Evolutionary conservation across 2,888 invertebrate genomes (phyloP), one percentile per base, ranked within the genome.

Genomic region (Apomyelois bistriatella): DNA sequence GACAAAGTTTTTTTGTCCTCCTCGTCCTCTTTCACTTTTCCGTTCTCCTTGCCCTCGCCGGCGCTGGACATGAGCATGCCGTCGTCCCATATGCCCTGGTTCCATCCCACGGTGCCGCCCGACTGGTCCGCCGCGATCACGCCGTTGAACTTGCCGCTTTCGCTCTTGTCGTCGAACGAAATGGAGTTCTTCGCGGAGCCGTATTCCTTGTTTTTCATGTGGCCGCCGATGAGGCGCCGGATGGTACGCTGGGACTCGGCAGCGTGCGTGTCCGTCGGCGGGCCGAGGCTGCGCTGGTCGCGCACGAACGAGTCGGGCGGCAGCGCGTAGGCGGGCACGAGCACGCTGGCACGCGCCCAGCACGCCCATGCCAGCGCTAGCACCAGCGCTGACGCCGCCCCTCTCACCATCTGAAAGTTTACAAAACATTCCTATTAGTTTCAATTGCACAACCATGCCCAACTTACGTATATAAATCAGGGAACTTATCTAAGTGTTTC

Each of bases 1-100:
- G 96, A 93, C 36, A 97, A 86, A 4, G 96, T 96, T 79, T 97
- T 97, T 77, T 94, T 95, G 28, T 95, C 94, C 59, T 96, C 96
- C 58, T 95, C 95, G 72, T 67, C 88, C 37, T 82, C 82, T 57
- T 84, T 79, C 16, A 89, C 85, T 65, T 85, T 87, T 12, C 76
- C 74, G 53, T 78, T 71, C 55, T 90, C 91, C 65, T 93, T 94
- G 5, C 94, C 94, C 58, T 92, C 93, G 17, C 94, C 94, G 52
- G 94, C 94, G 69, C 94, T 94, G 55, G 94, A 92, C 70, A 93
- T 90, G 66, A 94, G 85, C 74, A 95, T 92, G 58, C 93, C 93
- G 63, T 94, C 94, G 70, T 93, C 93, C 92, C 93, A 93, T 64
- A 92, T 79, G 61, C 89, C 90, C 65, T 90, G 90, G 66, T 90